Evolutionary conservation across 2,797 vertebrate species (phyloP).

Genomic region (Pterois miles): DNA sequence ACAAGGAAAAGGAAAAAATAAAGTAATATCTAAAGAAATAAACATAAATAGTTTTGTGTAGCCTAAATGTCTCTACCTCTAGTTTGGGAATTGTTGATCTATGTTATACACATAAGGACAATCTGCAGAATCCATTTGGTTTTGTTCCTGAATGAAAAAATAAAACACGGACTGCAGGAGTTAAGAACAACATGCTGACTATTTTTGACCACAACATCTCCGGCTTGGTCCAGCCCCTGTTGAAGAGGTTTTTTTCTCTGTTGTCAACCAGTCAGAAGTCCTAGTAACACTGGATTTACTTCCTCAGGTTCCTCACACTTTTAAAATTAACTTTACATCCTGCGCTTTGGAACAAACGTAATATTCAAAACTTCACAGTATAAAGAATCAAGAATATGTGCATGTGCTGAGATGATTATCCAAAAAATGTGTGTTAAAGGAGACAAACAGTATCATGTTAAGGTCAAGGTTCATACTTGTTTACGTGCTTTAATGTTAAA

Average conservation of each 20-base stretch:
- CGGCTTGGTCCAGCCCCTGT: too few species aligned
- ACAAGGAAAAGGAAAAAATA: neutral
- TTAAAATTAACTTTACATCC: too few species aligned
- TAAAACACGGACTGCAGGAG: too few species aligned
- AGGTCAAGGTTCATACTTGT: neutral
- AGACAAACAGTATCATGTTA: neutral
- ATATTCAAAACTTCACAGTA: neutral
- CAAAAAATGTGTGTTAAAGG: neutral
- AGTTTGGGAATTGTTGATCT: neutral
- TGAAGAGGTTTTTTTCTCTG: too few species aligned
- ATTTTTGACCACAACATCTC: too few species aligned
- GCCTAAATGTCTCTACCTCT: neutral
- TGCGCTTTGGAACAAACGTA: neutral
- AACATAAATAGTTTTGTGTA: neutral
- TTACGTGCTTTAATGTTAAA: neutral
- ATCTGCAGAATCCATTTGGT: too few species aligned
- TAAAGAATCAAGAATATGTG: neutral
- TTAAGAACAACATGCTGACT: neutral
- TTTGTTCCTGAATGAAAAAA: too few species aligned
- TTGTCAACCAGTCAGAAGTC: too few species aligned
- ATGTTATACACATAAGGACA: neutral
- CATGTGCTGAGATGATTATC: neutral
- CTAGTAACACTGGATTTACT: too few species aligned
- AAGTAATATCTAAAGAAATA: neutral
- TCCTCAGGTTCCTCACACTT: too few species aligned